A percentile compares a stretch with the other conserved stretches of the same genome.
Evolutionary conservation across 2,797 vertebrate species (phyloP).

Genomic region (Heteromormyrus szaboi): DNA sequence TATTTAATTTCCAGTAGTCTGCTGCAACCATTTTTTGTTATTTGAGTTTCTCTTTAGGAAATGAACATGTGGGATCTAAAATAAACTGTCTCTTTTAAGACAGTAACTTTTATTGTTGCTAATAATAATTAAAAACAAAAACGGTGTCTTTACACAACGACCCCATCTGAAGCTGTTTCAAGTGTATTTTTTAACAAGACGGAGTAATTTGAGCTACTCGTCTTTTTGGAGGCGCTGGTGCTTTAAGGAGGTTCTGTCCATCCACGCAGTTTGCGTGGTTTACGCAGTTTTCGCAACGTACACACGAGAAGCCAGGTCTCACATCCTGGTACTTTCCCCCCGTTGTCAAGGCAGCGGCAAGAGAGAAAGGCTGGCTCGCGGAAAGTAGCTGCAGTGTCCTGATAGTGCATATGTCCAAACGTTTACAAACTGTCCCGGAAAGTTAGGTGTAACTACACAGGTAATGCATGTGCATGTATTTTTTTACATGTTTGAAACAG

Average conservation of each 20-base stretch:
- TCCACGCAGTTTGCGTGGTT: constrained; percentile 28
- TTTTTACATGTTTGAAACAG: constrained; percentile 23
- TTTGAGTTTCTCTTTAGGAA: neutral
- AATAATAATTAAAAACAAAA: neutral
- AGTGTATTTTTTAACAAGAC: neutral
- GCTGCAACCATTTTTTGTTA: neutral
- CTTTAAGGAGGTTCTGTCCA: constrained; percentile 41
- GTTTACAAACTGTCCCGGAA: constrained; percentile 58
- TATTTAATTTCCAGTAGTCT: neutral
- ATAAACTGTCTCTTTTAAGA: neutral
- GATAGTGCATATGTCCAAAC: constrained; percentile 48
- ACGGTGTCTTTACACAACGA: neutral
- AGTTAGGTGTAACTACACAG: constrained; percentile 54
- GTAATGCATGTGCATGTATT: constrained; percentile 58
- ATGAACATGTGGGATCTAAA: neutral
- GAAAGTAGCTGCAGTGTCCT: constrained; percentile 60
- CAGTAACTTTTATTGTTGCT: neutral
- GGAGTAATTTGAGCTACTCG: neutral
- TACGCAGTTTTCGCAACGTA: constrained; percentile 34
- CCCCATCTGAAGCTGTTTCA: neutral
- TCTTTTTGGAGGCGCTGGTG: constrained; percentile 20
- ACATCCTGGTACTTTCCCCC: constrained; percentile 67
- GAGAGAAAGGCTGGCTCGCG: constrained; percentile 48
- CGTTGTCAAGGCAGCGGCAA: constrained; percentile 62
- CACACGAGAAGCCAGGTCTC: constrained; percentile 42